Base-by-base conservation (phyloP, 2,797 vertebrate species). In the Sebastes itinus region DNA sequence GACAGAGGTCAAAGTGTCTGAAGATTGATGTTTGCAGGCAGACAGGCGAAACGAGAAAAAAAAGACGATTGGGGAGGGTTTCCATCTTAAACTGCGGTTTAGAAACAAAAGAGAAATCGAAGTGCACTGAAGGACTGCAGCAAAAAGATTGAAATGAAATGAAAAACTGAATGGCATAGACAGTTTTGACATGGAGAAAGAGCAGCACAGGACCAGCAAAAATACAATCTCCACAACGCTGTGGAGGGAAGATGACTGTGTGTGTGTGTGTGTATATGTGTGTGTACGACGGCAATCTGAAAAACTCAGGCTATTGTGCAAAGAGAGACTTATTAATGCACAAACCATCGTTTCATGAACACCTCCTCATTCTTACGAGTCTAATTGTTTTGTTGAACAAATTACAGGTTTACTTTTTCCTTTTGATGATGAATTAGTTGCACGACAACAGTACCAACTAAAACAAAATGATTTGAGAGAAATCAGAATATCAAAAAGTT, bases 141-240 rank as follows among this genome's bases (percentile, higher is more conserved):
- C 71, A 42, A 66, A 74, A 60, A 74, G 68, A 83, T 75, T 81
- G 61, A 82, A 83, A 76, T 77, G 46, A 69, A 80, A 87, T 83
- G 80, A 82, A 81, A 88, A 75, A 70, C 35, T 81, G 79, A 82
- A 89, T 2, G 52, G 35, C 62, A 75, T 1, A 58, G 55, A 83
- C 61, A 78, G 66, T 62, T 72, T 46, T 78, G 69, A 76, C 61
- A 85, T 46, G 25, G 72, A 82, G 60, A 84, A 73, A 80, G 42
- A 82, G 63, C 62, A 77, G 81, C 73, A 71, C 18, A 77, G 66
- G 60, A 75, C 58, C 14, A 72, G 62, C 25, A 67, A 64, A 80
- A 88, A 88, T 73, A 77, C 49, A 84, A 82, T 77, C 61, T 76
- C 14, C 73, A 62, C 49, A 64, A 59, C 28, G 52, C 42, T 68